These are phyloP conservation scores for Agriotes lineatus DNA, from an alignment of 2,888 invertebrate species.

Conservation along the genomic window DNA sequence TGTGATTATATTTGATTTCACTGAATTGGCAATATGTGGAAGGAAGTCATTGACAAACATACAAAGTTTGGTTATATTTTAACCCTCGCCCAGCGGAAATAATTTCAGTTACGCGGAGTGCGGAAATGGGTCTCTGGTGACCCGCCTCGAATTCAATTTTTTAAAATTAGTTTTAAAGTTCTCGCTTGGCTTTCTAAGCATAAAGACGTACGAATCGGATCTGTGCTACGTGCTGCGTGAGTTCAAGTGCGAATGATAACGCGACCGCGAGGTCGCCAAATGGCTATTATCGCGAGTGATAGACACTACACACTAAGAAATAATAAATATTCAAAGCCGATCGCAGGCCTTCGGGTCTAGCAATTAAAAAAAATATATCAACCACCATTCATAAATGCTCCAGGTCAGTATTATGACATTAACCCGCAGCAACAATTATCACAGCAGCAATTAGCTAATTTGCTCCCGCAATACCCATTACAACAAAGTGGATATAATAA, in stretches of 20 bases:
- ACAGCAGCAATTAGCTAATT: slow-evolving; percentile 27
- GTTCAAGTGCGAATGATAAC: slow-evolving; percentile 12
- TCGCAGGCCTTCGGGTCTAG: slow-evolving; percentile 7
- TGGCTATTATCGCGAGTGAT: slow-evolving; percentile 14
- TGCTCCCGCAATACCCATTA: slow-evolving; percentile 13
- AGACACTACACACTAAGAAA: background rate
- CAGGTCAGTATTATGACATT: slow-evolving; percentile 16
- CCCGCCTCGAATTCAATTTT: too few relatives aligned
- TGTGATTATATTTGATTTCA: too few relatives aligned
- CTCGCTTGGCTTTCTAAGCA: background rate
- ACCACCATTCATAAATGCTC: slow-evolving; percentile 19
- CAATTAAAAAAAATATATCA: slow-evolving; percentile 19
- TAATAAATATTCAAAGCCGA: slow-evolving; percentile 4
- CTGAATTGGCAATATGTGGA: too few relatives aligned
- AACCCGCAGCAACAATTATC: slow-evolving; percentile 18
- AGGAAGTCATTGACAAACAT: too few relatives aligned
- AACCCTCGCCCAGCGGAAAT: too few relatives aligned
- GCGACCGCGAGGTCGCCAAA: slow-evolving; percentile 13
- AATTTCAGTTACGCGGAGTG: too few relatives aligned
- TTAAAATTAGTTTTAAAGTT: too few relatives aligned
- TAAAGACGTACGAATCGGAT: too few relatives aligned
- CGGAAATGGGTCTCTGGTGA: too few relatives aligned
- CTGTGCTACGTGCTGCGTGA: slow-evolving; percentile 38
- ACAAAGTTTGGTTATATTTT: too few relatives aligned
- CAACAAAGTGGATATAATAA: slow-evolving; percentile 23